These are phyloP conservation scores for Rotaria sp. DNA, from an alignment of 2,888 invertebrate genomes.

Conservation along the genomic window DNA sequence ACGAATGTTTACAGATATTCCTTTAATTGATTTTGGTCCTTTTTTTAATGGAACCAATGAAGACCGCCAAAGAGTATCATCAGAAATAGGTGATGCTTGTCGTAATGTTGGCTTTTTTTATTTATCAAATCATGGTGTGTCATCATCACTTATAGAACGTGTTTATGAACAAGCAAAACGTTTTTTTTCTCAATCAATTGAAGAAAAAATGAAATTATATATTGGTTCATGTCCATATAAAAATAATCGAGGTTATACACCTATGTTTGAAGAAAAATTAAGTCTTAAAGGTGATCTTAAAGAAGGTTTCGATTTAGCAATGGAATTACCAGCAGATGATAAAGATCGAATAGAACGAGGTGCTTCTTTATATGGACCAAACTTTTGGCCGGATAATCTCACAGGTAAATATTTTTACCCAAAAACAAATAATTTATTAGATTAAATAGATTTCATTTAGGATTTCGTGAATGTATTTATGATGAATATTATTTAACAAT, in stretches of 20 bases:
- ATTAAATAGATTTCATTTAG: not conserved
- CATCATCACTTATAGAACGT: conserved; percentile 6
- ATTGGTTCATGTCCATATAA: not conserved
- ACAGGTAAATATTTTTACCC: not conserved
- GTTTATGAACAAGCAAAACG: not conserved
- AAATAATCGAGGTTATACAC: not conserved
- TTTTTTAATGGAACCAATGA: not conserved
- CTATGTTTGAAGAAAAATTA: not conserved
- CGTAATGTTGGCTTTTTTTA: conserved; percentile 36
- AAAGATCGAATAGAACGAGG: not conserved
- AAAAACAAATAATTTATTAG: not conserved
- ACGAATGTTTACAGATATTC: not conserved
- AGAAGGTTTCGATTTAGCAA: not conserved
- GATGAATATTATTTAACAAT: not conserved
- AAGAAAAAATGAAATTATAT: conserved; percentile 23
- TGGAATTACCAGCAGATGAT: not conserved
- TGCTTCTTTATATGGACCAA: not conserved
- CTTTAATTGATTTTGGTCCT: not conserved
- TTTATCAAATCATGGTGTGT: conserved; percentile 32
- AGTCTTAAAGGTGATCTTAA: not conserved
- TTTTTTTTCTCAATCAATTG: not conserved
- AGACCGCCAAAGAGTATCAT: not conserved
- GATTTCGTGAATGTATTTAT: not conserved
- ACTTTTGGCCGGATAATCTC: not conserved
- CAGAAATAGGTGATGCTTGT: conserved; percentile 30